Conservation (phyloP, 1,140 invertebrate species). For the Himalopsyche phryganea region DNA sequence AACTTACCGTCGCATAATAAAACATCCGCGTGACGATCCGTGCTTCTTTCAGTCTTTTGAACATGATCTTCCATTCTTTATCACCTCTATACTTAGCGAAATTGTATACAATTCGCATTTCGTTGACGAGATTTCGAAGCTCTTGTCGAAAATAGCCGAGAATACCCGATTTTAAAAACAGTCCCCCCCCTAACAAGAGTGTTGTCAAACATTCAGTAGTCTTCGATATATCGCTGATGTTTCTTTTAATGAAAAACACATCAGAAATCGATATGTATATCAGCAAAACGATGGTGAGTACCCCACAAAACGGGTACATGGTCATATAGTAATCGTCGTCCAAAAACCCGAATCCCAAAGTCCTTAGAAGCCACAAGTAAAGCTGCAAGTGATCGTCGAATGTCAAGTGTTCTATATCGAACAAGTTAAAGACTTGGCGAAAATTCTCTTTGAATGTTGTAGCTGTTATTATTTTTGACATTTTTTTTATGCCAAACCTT, state of each 20-base stretch:
- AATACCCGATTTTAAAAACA: not conserved
- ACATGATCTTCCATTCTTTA: slow-evolving; percentile 5
- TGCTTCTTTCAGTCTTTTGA: slow-evolving; percentile 4
- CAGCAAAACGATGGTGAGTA: not conserved
- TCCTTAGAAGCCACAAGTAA: slow-evolving; percentile 1
- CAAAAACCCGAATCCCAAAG: not conserved
- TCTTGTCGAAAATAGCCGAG: not conserved
- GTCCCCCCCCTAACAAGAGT: not conserved
- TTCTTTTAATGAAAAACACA: not conserved
- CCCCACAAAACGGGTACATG: not conserved
- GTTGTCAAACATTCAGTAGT: slow-evolving; percentile 6
- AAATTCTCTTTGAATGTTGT: not conserved
- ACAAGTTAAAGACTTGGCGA: slow-evolving; percentile 13
- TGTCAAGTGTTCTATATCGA: slow-evolving; percentile 7
- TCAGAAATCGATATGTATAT: not conserved
- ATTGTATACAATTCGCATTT: not conserved
- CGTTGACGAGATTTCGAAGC: not conserved
- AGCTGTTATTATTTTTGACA: not conserved
- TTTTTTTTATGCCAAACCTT: too few species aligned
- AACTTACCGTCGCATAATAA: too few species aligned
- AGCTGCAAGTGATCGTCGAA: slow-evolving; percentile 9
- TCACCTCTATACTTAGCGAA: not conserved
- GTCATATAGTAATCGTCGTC: not conserved
- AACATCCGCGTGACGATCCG: not conserved
- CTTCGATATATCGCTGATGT: not conserved